These are phyloP conservation scores for Mythimna lalbum DNA, from an alignment of 2,888 invertebrate species.

Conservation along the genomic window DNA sequence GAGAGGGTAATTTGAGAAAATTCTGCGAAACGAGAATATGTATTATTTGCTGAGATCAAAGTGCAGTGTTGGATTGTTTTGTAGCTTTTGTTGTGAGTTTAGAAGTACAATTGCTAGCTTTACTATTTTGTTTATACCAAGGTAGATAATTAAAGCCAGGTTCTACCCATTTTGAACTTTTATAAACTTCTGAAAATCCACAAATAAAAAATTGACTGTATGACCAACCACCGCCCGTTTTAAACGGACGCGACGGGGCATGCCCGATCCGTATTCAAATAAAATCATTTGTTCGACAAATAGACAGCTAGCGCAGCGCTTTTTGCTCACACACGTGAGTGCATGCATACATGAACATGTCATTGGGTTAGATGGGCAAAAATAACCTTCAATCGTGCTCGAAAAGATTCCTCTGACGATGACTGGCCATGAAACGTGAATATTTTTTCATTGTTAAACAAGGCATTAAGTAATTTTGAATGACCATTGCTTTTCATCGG, in stretches of 20 bases:
- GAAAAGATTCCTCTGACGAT: too few species aligned
- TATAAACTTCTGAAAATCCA: too few species aligned
- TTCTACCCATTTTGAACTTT: too few species aligned
- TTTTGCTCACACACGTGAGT: constrained; percentile 31
- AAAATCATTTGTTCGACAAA: constrained; percentile 59
- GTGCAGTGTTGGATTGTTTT: constrained; percentile 45
- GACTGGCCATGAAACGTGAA: too few species aligned
- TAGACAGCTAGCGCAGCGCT: constrained; percentile 25
- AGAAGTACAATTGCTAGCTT: too few species aligned
- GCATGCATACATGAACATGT: constrained; percentile 7
- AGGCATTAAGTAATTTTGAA: too few species aligned
- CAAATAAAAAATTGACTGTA: too few species aligned
- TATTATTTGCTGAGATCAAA: constrained; percentile 52
- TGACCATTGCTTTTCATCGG: too few species aligned
- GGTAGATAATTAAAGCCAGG: too few species aligned
- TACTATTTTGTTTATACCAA: too few species aligned
- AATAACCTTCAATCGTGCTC: background rate
- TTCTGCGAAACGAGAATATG: too few species aligned
- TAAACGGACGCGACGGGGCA: constrained; percentile 32
- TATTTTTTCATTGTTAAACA: too few species aligned
- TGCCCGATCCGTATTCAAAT: constrained; percentile 52
- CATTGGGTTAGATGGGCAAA: constrained; percentile 6
- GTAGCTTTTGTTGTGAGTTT: constrained; percentile 1
- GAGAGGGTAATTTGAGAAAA: constrained; percentile 28
- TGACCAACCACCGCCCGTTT: constrained; percentile 10